A percentile compares a stretch with the other conserved stretches of the same genome.
These are phyloP conservation scores for Oxygymnocypris stewartii DNA, from an alignment of 2,113 vertebrate species.

Conservation along the genomic window DNA sequence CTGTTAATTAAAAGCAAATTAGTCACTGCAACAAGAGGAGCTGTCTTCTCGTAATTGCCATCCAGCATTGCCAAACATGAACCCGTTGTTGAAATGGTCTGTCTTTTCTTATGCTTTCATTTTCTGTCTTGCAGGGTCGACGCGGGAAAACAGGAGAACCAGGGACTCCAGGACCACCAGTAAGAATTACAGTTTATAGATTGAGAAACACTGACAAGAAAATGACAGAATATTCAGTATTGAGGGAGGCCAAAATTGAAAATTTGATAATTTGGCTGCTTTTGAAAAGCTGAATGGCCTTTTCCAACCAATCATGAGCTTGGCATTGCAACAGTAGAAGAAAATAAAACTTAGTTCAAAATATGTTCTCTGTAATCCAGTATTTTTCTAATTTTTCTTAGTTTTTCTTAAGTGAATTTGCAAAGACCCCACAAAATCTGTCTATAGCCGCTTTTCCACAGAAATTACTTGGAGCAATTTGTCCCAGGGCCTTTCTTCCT, in stretches of 20 bases:
- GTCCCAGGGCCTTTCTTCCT: too few relatives aligned
- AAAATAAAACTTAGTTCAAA: background rate
- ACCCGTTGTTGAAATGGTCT: constrained; percentile 53
- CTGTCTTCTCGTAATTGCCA: constrained; percentile 38
- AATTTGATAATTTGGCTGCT: background rate
- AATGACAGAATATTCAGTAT: background rate
- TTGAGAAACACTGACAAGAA: background rate
- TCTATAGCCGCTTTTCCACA: too few relatives aligned
- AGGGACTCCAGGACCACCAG: constrained; percentile 69
- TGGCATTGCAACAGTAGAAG: background rate
- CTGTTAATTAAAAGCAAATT: constrained; percentile 79
- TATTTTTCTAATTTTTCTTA: background rate
- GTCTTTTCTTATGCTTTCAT: background rate
- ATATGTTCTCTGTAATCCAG: background rate
- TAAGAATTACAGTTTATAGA: constrained; percentile 56
- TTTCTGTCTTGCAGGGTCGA: constrained; percentile 66
- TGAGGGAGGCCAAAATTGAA: background rate
- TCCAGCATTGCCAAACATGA: constrained; percentile 9
- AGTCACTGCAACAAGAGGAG: constrained; percentile 68
- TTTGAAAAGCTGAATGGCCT: background rate
- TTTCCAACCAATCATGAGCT: background rate
- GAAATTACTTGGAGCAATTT: too few relatives aligned
- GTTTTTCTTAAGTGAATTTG: background rate
- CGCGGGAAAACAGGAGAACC: constrained; percentile 73
- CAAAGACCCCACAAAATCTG: background rate